Conservation (phyloP, 2,797 vertebrate genomes). For the Tokudaia tokunoshimensis region DNA sequence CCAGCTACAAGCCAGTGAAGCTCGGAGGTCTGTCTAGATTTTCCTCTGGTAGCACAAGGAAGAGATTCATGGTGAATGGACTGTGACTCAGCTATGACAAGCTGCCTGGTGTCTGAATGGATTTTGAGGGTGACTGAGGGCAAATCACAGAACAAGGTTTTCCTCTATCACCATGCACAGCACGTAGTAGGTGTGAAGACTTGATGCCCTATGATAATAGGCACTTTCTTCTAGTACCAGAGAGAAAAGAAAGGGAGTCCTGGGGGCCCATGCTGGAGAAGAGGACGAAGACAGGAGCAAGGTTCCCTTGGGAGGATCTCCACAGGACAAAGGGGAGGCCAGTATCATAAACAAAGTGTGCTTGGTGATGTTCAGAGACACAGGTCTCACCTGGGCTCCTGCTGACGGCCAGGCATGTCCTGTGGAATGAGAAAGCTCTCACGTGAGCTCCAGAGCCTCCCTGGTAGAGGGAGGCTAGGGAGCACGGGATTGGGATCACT, state of each 20-base stretch:
- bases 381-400: neutral
- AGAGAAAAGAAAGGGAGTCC: neutral
- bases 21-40: neutral
- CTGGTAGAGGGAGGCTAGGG: no score
- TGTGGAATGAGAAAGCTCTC: neutral
- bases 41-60: neutral
- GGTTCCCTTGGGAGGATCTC: neutral
- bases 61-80: neutral
- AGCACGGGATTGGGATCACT: no score
- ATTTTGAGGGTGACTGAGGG: neutral
- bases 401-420: neutral
- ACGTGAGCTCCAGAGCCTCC: neutral
- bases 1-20: neutral
- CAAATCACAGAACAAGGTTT: neutral
- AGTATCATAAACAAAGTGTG: no score
- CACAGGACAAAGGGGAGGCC: fast-evolving
- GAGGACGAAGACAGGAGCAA: neutral
- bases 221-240: neutral
- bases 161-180: neutral
- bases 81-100: neutral
- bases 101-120: neutral
- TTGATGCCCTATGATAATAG: neutral
- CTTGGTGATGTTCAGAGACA: neutral
- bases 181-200: neutral
- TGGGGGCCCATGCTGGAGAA: neutral